Evolutionary conservation across 2,888 invertebrate genomes (phyloP).

Genomic region (Formica aserva): DNA sequence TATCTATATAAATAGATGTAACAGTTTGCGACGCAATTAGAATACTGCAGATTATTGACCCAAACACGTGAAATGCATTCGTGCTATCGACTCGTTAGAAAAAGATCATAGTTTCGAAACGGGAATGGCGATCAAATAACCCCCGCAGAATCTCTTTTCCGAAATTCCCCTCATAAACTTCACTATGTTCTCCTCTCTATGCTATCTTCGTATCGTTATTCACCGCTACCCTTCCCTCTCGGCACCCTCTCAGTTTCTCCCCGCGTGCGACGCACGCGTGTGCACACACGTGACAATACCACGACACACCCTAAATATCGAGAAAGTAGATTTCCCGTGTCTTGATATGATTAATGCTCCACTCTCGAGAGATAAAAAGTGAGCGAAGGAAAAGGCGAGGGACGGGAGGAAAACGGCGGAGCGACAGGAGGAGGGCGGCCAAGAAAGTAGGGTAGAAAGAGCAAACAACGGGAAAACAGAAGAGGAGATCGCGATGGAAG

Average conservation of each 20-base stretch:
- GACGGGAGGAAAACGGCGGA: neutral
- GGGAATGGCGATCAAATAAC: neutral
- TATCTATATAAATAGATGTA: neutral
- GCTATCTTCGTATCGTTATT: slow-evolving; percentile 71
- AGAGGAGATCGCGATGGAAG: slow-evolving; percentile 19
- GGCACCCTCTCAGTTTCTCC: neutral
- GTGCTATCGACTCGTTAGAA: neutral
- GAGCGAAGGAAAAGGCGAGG: slow-evolving; percentile 17
- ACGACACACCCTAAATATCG: slow-evolving; percentile 65
- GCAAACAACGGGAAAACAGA: slow-evolving; percentile 60
- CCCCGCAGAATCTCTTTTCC: slow-evolving; percentile 45
- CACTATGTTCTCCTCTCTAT: slow-evolving; percentile 45
- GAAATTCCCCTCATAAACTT: slow-evolving; percentile 65
- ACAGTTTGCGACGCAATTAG: slow-evolving; percentile 22
- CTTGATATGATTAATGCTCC: slow-evolving; percentile 84
- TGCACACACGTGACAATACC: slow-evolving; percentile 59
- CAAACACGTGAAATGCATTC: neutral
- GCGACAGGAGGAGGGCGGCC: slow-evolving; percentile 25
- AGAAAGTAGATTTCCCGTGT: slow-evolving; percentile 82
- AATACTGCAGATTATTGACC: slow-evolving; percentile 29
- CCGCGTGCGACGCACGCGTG: slow-evolving; percentile 18
- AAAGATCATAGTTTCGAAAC: neutral
- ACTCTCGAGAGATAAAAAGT: slow-evolving; percentile 72
- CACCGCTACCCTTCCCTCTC: slow-evolving; percentile 28
- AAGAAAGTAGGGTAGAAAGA: slow-evolving; percentile 55